A percentile compares a stretch with the other conserved stretches of the same genome.
phyloP scores from a whole-genome alignment of 2,888 invertebrate species.

The Kuschelorhynchus macadamiae region DNA sequence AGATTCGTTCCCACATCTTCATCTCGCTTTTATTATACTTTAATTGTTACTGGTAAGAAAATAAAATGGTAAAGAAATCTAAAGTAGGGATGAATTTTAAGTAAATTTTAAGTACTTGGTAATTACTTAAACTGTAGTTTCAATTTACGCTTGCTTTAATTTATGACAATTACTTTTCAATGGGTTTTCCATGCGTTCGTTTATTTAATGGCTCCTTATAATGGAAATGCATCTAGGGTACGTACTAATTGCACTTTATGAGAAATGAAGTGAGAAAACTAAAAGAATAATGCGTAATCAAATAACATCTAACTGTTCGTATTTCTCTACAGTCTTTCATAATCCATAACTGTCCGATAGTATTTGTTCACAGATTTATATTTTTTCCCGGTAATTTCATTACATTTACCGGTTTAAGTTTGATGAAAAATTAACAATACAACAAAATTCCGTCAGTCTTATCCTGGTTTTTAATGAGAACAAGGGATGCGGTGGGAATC shows the following conservation, averaged over 20 bases:
- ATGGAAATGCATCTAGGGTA: constrained; percentile 11
- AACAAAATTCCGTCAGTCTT: not conserved
- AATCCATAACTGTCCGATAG: constrained; percentile 5
- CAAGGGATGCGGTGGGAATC: too few relatives aligned
- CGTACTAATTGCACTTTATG: constrained; percentile 12
- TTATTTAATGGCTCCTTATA: constrained; percentile 4
- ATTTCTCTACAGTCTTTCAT: constrained; percentile 4
- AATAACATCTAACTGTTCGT: constrained; percentile 6
- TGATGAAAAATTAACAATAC: not conserved
- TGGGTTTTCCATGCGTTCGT: not conserved
- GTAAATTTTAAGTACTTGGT: constrained; percentile 1
- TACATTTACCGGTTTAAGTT: constrained; percentile 7
- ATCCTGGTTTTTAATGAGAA: too few relatives aligned
- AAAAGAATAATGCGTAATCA: constrained; percentile 21
- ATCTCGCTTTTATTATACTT: too few relatives aligned
- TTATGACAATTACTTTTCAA: not conserved
- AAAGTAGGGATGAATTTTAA: too few relatives aligned
- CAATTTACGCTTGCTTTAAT: not conserved
- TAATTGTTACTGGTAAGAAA: too few relatives aligned
- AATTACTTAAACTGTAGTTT: constrained; percentile 5
- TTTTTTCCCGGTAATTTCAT: constrained; percentile 11
- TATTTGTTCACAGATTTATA: constrained; percentile 17
- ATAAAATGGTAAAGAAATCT: too few relatives aligned
- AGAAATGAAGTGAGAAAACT: constrained; percentile 1
- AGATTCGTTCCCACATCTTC: too few relatives aligned